Base-by-base conservation (phyloP, 2,888 invertebrate genomes). In the Herminia tarsipennalis region DNA sequence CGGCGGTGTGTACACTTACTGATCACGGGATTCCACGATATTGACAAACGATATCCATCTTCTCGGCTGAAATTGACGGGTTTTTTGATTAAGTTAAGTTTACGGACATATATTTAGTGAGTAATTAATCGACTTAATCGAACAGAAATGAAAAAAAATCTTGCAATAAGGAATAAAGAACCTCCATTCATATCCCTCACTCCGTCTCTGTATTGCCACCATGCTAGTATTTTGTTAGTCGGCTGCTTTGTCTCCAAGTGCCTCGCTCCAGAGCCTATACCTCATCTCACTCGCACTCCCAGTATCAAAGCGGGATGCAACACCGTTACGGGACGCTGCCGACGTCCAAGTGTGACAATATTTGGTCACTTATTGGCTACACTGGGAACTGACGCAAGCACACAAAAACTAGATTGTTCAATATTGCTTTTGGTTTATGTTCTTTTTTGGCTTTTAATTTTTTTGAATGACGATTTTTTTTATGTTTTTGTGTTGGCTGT, bases 141-240 rank as follows among this genome's bases (percentile, higher is more conserved):
- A n/a, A n/a, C n/a, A n/a, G n/a, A n/a, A n/a, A n/a, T n/a, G n/a
- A n/a, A n/a, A n/a, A n/a, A n/a, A n/a, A n/a, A n/a, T n/a, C n/a
- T n/a, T n/a, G n/a, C n/a, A n/a, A n/a, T n/a, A n/a, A n/a, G n/a
- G n/a, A n/a, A n/a, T n/a, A n/a, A n/a, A n/a, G n/a, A n/a, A n/a
- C n/a, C 17, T 9, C 6, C 5, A 4, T 10, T 6, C 9, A 5
- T 10, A 6, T 6, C 10, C 10, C 48, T 5, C 3, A 78, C 6
- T 84, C 51, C 83, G 49, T 41, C 77, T 62, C 88, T 88, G 89
- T 24, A 86, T 88, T 88, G 82, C 89, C 89, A 89, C 89, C 89
- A 83, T 88, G 89, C 75, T 69, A 88, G 89, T 88, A 83, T 88
- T 88, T 83, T 86, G 83, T 86, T 83, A 83, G 88, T 83, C 89